Conservation (phyloP, 2,797 vertebrate species). For the Clarias pachynema region DNA sequence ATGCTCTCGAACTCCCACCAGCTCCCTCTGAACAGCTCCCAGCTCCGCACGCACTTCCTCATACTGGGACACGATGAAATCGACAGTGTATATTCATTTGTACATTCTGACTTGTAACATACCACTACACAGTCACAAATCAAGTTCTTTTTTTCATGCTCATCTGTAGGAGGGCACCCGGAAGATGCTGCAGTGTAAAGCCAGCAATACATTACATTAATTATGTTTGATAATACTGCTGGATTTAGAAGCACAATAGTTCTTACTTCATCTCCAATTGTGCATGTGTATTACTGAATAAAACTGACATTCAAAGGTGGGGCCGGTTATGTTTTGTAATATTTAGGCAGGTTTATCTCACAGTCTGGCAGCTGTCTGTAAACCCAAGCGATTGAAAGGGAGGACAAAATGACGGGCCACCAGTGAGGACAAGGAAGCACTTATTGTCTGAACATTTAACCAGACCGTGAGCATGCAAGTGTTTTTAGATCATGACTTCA, state of each 20-base stretch:
- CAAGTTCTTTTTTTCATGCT: not conserved
- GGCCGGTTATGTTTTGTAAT: not conserved
- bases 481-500: not conserved
- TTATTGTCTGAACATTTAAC: not conserved
- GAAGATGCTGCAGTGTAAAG: not conserved
- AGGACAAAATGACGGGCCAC: not conserved
- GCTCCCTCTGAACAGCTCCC: constrained; percentile 68
- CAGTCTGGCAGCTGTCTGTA: not conserved
- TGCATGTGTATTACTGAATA: not conserved
- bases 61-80: constrained; percentile 60
- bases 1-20: constrained; percentile 68
- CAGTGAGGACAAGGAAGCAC: not conserved
- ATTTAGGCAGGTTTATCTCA: not conserved
- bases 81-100: not conserved
- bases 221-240: not conserved
- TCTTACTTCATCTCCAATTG: constrained; percentile 16
- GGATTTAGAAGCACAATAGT: not conserved
- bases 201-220: too few species aligned
- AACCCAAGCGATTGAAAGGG: not conserved
- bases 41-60: constrained; percentile 75
- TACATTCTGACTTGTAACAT: not conserved
- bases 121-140: not conserved
- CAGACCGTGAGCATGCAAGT: not conserved
- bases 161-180: not conserved
- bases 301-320: not conserved